Percentiles rank a stretch among this genome's conserved stretches.
These are phyloP conservation scores for Octodonta nipae DNA, from an alignment of 2,888 invertebrate species.

Conservation along the genomic window DNA sequence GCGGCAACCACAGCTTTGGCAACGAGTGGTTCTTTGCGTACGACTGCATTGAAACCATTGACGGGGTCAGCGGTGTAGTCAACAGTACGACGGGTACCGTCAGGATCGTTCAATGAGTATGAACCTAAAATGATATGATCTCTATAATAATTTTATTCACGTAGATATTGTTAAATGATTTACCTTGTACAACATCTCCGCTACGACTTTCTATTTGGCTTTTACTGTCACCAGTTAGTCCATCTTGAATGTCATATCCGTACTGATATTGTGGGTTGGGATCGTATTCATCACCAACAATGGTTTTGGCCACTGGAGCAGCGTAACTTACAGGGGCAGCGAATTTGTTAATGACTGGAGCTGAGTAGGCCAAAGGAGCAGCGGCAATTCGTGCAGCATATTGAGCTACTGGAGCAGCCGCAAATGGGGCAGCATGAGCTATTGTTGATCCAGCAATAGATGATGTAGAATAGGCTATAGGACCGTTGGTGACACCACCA, in stretches of 20 bases:
- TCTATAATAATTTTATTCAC: no score
- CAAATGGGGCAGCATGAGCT: no score
- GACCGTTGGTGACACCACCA: no score
- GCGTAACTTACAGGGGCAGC: constrained; percentile 6
- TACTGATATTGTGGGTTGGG: constrained; percentile 42
- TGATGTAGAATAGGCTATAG: no score
- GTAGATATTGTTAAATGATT: no score
- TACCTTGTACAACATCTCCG: constrained; percentile 47
- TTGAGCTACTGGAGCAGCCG: no score
- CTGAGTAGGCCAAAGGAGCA: background rate
- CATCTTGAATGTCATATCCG: constrained; percentile 44
- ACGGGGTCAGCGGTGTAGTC: constrained; percentile 24
- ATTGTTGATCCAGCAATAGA: no score
- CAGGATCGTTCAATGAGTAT: constrained; percentile 45
- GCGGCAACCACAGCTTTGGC: constrained; percentile 31
- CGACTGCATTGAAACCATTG: constrained; percentile 45
- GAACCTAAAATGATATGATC: constrained; percentile 13
- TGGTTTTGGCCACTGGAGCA: constrained; percentile 12
- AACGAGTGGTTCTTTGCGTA: constrained; percentile 37
- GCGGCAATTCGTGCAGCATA: background rate
- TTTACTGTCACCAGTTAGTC: constrained; percentile 44
- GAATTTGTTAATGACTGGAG: background rate
- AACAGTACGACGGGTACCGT: constrained; percentile 48
- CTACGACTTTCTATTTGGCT: constrained; percentile 46
- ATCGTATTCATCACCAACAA: constrained; percentile 24